phyloP scores from a whole-genome alignment of 2,888 invertebrate species.

The Syrista parreyssii region DNA sequence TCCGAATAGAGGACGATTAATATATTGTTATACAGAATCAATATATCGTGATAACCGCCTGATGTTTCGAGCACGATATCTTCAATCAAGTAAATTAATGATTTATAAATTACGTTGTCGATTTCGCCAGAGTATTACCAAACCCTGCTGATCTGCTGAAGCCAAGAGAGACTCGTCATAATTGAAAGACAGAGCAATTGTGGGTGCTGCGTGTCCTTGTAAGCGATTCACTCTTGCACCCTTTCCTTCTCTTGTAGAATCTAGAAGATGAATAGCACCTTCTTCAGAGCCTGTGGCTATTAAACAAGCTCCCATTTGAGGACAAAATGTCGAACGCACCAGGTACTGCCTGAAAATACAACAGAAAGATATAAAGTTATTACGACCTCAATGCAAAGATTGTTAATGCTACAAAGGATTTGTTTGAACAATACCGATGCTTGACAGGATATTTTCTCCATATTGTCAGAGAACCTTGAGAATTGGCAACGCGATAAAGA shows the following conservation, averaged over 20 bases:
- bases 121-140: conserved; percentile 79
- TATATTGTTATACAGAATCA: conserved; percentile 55
- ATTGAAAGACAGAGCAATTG: conserved; percentile 86
- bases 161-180: conserved; percentile 89
- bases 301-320: conserved; percentile 66
- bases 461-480: conserved; percentile 69
- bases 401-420: neutral
- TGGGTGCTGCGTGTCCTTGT: conserved; percentile 84
- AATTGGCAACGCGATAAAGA: conserved; percentile 72
- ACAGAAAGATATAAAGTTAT: neutral
- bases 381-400: neutral
- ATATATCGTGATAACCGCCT: conserved; percentile 14
- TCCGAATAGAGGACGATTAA: conserved; percentile 58
- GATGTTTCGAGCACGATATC: neutral
- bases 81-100: neutral
- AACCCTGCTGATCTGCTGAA: conserved; percentile 83
- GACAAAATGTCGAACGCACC: conserved; percentile 85
- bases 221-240: conserved; percentile 71
- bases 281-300: conserved; percentile 64
- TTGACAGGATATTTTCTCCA: conserved; percentile 70
- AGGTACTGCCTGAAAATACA: conserved; percentile 56
- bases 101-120: conserved; percentile 47
- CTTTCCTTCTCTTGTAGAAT: conserved; percentile 63
- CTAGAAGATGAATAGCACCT: conserved; percentile 59
- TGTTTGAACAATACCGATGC: conserved; percentile 60